Conservation (phyloP, 35 echinoderm and acorn worm species). For the Strongylocentrotus purpuratus region DNA sequence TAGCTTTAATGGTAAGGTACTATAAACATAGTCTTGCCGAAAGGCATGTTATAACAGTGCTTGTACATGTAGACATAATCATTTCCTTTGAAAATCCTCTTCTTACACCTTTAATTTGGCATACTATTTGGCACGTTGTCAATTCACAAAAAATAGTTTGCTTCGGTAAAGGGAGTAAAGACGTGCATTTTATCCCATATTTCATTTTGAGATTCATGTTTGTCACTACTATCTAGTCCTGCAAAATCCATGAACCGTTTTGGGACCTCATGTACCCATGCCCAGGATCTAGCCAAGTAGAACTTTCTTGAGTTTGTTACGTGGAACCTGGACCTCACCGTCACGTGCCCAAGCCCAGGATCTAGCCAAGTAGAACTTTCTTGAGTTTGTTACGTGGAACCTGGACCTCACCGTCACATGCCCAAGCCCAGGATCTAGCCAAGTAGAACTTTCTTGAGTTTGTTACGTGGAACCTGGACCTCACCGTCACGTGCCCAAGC, state of each 20-base stretch:
- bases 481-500: too few relatives aligned
- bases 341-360: not conserved
- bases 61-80: too few relatives aligned
- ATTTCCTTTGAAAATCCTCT: too few relatives aligned
- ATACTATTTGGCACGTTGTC: too few relatives aligned
- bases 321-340: slow-evolving; percentile 47
- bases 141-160: too few relatives aligned
- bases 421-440: slow-evolving; percentile 44
- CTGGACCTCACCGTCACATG: too few relatives aligned
- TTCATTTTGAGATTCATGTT: not conserved
- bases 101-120: too few relatives aligned
- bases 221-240: not conserved
- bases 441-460: slow-evolving; percentile 87
- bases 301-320: slow-evolving; percentile 82
- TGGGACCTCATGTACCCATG: too few relatives aligned
- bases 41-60: too few relatives aligned
- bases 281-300: slow-evolving; percentile 64
- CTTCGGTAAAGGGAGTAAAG: not conserved
- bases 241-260: too few relatives aligned
- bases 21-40: too few relatives aligned
- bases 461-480: slow-evolving; percentile 60
- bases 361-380: slow-evolving; percentile 89
- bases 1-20: too few relatives aligned
- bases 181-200: not conserved
- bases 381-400: slow-evolving; percentile 73